Conservation (phyloP, 2,888 invertebrate genomes). For the Plebejus anna region DNA sequence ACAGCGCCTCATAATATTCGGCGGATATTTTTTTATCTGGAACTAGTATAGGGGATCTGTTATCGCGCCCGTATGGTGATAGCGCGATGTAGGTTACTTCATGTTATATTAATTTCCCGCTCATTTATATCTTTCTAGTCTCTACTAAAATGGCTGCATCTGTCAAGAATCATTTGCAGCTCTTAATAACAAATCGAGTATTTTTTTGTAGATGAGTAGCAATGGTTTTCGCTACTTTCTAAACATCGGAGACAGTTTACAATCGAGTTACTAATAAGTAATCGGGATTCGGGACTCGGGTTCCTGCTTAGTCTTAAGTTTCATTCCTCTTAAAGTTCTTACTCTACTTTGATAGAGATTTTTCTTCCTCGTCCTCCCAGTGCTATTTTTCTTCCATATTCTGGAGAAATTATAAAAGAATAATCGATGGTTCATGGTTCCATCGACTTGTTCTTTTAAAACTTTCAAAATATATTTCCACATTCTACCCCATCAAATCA, state of each 20-base stretch:
- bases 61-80: conserved; percentile 42
- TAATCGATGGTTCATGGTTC: no score
- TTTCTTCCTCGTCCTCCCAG: no score
- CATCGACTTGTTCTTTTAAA: no score
- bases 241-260: no score
- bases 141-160: background rate
- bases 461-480: background rate
- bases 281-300: background rate
- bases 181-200: no score
- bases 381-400: no score
- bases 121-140: background rate
- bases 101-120: conserved; percentile 35
- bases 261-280: background rate
- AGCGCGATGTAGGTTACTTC: conserved; percentile 39
- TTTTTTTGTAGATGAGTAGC: no score
- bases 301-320: background rate
- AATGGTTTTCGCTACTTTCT: no score
- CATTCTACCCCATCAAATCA: background rate
- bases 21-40: conserved; percentile 12
- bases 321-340: background rate
- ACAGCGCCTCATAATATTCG: background rate
- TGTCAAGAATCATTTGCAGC: background rate
- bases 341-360: background rate
- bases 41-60: conserved; percentile 38
- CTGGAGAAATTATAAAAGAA: no score